A percentile compares a stretch with the other conserved stretches of the same genome.
Conservation (phyloP, 2,113 vertebrate species). For the Cricetomys ansorgei region DNA sequence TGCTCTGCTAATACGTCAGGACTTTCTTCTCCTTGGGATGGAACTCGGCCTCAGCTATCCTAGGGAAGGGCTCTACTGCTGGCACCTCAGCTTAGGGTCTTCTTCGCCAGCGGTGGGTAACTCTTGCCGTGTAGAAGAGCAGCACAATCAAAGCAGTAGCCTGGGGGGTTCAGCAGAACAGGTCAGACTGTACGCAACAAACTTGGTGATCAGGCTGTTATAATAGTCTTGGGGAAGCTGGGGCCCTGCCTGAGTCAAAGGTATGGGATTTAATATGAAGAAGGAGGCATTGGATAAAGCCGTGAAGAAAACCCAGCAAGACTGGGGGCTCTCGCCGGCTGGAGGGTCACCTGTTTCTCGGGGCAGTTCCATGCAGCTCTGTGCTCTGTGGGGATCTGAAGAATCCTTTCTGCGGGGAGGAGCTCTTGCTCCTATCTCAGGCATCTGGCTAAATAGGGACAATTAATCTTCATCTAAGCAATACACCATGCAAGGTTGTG, state of each 20-base stretch:
- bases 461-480: slow-evolving; percentile 18
- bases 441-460: not conserved
- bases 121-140: not conserved
- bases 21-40: not conserved
- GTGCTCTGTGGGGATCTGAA: not conserved
- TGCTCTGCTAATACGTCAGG: not conserved
- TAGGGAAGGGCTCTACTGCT: not conserved
- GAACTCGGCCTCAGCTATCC: not conserved
- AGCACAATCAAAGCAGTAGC: not conserved
- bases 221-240: not conserved
- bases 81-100: not conserved
- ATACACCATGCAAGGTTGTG: not conserved
- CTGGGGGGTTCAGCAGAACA: not conserved
- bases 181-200: not conserved
- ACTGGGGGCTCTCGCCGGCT: not conserved
- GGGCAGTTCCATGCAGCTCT: not conserved
- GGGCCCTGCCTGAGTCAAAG: not conserved
- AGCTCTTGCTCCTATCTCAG: not conserved
- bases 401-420: not conserved
- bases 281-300: not conserved
- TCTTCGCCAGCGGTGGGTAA: not conserved
- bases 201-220: not conserved
- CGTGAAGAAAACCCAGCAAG: not conserved
- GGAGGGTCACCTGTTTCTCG: not conserved
- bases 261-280: slow-evolving; percentile 29